Evolutionary conservation across 2,797 vertebrate genomes (phyloP), one percentile per base, ranked within the genome.

Genomic region (Xerus rutilus): DNA sequence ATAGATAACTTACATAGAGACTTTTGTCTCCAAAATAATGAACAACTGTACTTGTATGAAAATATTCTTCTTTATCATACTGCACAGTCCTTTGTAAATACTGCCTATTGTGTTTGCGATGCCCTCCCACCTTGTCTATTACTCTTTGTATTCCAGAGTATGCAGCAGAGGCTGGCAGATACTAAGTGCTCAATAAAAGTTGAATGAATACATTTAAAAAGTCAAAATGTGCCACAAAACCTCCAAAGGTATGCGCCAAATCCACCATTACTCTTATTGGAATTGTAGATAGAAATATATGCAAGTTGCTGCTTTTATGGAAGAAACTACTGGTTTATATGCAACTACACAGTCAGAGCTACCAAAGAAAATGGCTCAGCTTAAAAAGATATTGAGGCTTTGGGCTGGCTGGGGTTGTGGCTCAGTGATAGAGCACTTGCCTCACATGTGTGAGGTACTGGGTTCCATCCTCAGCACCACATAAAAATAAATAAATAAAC

Each of bases 221-320:
- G 47, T 95, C 67, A 93, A 95, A 93, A 85, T 47, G 92, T 86
- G 64, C n/a, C 90, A 92, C 28, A 92, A 87, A 95, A 88, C 49
- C 52, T 93, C 11, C 45, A 47, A 92, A 89, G 20, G 0, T 76
- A 0, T 72, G 12, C 73, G 39, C 21, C 39, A 59, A 83, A 57
- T 76, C 49, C 23, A 59, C 17, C 30, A 52, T 73, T 84, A 17
- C 73, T 91, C 78, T 47, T 52, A 72, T 5, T 91, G 47, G 59
- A 73, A 62, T 86, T 93, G 78, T 84, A 74, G 69, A 18, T 81
- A 94, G 45, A 86, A 93, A 85, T 78, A 2, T 35, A 93, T 72
- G 4, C 3, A 18, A 47, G 47, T 52, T 86, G n/a, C 57, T 90
- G 12, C 45, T 79, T 93, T 92, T 57, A 69, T 69, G n/a, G 39